Evolutionary conservation across 2,888 invertebrate species (phyloP), one percentile per base, ranked within the genome.

Genomic region (Ischnus inquisitorius): DNA sequence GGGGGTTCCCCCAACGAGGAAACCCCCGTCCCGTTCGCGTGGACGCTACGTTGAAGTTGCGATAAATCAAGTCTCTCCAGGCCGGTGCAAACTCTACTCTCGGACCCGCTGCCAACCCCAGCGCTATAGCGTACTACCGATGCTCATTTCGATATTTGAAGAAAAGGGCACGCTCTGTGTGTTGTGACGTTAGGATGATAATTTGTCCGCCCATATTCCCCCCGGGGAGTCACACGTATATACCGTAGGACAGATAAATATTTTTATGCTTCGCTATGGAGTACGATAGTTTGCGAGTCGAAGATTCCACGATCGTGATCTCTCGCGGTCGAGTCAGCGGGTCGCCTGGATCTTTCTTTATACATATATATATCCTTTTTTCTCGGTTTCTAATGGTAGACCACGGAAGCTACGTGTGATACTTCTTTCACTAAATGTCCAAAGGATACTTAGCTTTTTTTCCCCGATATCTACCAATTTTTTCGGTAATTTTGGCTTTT

Each of bases 181-280:
- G 90, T 91, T 91, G 88, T 91, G 90, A 90, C 90, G 85, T 81
- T 67, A 74, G 82, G 87, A 88, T 87, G 89, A 90, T 91, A 90
- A 91, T 91, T 91, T 91, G 91, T 91, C 89, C 89, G 88, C 87
- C 88, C 85, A 87, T 74, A 68, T 86, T 84, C 82, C 85, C 85
- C 85, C 82, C 85, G 86, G 89, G 74, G 80, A 60, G 80, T 74
- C 80, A 19, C 54, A 64, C 72, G 10, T 19, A 46, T 25, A 28
- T 12, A 25, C n/a, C 14, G 16, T 69, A 51, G 46, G 14, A 65
- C 6, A 39, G 19, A 64, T 34, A 34, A 28, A 51, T 46, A 39
- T 60, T 60, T 41, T 12, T 43, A 43, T 25, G 28, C 14, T 12
- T 54, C 54, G 28, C 67, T 39, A 51, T 34, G 25, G 22, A 28